Base-by-base conservation (phyloP, 2,797 vertebrate species). In the Malurus leucopterus region DNA sequence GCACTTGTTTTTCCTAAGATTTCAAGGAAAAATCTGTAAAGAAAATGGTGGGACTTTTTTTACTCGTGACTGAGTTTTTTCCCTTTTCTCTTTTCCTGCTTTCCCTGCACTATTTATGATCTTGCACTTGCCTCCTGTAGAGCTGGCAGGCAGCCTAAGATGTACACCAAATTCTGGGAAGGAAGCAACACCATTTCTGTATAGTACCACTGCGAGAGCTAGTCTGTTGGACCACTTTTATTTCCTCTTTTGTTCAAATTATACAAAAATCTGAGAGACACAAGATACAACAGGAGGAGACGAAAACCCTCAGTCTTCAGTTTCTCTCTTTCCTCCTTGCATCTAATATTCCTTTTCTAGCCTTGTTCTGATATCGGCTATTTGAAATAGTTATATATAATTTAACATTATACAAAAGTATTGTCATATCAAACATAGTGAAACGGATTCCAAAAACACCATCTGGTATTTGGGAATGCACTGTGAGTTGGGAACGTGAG, bases 381-480 rank as follows among this genome's bases (percentile, higher is more conserved):
- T 94, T 97, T 97, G 96, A 97, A 97, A 96, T 97, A 95, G 97
- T 97, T 97, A 98, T 98, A 98, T 98, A 98, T 98, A 98, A 98
- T 98, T 98, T 98, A 98, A 97, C 97, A 94, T 98, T 98, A 97
- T 98, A 97, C 97, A 97, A 96, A 98, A 98, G 98, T 98, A 97
- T 98, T 98, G 98, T 98, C 96, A 98, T 98, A 97, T 97, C 97
- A 98, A 97, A 97, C 97, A 98, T 97, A 97, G 96, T 98, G 98
- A 98, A 98, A 98, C 97, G 96, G 98, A 98, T 98, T 98, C 98
- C 98, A 98, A 98, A 98, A 98, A 98, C 98, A 97, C 98, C 98
- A 99, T 99, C 99, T 99, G 98, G 97, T 98, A 98, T 98, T 98
- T 98, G 98, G 97, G 97, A 97, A 97, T 96, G 96, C 96, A 97